These are phyloP conservation scores for Tetrao urogallus DNA, from an alignment of 2,113 vertebrate genomes.

Conservation along the genomic window DNA sequence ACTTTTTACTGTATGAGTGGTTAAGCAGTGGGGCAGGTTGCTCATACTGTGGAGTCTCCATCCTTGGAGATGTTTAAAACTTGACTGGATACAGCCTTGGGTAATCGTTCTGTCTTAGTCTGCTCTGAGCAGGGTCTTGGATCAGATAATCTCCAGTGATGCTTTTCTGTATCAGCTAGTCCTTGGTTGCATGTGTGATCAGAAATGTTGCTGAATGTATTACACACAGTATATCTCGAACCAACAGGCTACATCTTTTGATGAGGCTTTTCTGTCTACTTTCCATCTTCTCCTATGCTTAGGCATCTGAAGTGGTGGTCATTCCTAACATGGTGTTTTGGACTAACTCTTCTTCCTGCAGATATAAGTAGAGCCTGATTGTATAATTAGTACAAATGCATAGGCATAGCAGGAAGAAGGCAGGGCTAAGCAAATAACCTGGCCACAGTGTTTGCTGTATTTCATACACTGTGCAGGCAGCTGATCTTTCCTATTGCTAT, in stretches of 20 bases:
- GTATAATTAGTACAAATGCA: not conserved
- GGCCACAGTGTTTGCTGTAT: not conserved
- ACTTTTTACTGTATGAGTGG: not conserved
- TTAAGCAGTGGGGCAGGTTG: not conserved
- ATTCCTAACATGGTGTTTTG: not conserved
- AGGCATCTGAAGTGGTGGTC: not conserved
- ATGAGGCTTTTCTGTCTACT: not conserved
- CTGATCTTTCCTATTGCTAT: not conserved
- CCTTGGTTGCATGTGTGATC: not conserved
- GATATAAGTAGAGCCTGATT: not conserved
- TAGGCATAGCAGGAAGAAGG: not conserved
- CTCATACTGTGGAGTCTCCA: not conserved
- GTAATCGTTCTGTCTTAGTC: not conserved
- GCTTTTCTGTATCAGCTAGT: not conserved
- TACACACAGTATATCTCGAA: not conserved
- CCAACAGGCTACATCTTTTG: not conserved
- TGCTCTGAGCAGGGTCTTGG: not conserved
- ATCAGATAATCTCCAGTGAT: fast-evolving
- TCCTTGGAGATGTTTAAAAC: not conserved
- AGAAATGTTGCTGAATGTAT: not conserved
- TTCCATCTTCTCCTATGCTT: not conserved
- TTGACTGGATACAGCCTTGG: not conserved
- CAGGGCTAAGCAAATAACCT: not conserved
- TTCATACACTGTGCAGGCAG: not conserved
- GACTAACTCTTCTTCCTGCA: not conserved